phyloP scores from a whole-genome alignment of 2,113 vertebrate species.

The Odontophorus gujanensis region DNA sequence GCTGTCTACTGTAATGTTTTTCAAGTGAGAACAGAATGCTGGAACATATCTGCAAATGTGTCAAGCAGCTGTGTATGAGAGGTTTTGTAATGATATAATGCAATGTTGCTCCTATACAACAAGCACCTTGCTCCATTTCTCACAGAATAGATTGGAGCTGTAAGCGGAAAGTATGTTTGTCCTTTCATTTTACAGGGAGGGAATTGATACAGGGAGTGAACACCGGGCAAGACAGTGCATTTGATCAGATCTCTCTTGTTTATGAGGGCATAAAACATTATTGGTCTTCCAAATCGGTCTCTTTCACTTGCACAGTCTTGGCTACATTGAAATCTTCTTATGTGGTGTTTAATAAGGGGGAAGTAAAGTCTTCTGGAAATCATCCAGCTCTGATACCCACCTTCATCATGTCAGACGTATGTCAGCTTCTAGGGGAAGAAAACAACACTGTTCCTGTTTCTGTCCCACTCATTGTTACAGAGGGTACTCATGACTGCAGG shows the following conservation, averaged over 20 bases:
- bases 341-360: neutral
- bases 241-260: neutral
- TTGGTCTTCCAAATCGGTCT: neutral
- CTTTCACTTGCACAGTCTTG: neutral
- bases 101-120: neutral
- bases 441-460: neutral
- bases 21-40: conserved; percentile 37
- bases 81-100: conserved; percentile 6
- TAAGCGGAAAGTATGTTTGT: neutral
- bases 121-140: conserved; percentile 27
- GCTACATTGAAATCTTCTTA: neutral
- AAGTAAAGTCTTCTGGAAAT: neutral
- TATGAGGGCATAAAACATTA: neutral
- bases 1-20: neutral
- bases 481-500: neutral
- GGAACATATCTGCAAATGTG: conserved; percentile 2
- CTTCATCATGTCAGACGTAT: neutral
- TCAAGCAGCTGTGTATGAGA: conserved; percentile 31
- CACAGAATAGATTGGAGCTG: neutral
- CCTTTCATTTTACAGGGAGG: neutral
- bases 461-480: neutral
- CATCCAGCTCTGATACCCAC: neutral
- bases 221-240: neutral
- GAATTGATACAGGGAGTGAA: neutral
- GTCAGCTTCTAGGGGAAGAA: neutral